phyloP scores from a whole-genome alignment of 1,140 invertebrate genomes.

The Ostrea edulis region DNA sequence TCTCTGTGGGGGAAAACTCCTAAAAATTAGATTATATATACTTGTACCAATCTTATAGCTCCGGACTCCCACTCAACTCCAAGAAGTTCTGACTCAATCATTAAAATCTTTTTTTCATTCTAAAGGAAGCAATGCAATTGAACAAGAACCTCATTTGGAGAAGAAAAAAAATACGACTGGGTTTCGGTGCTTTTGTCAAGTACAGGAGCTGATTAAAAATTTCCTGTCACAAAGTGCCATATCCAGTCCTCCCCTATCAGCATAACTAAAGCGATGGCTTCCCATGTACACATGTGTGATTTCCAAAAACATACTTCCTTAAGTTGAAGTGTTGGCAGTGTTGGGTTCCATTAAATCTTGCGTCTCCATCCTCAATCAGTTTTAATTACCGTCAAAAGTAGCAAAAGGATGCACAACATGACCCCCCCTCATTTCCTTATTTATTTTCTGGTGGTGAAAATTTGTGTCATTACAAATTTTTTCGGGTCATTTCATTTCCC shows the following conservation, averaged over 20 bases:
- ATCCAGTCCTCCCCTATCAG: not conserved
- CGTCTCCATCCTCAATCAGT: slow-evolving; percentile 7
- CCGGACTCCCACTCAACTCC: not conserved
- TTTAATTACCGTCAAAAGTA: slow-evolving; percentile 10
- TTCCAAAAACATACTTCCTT: slow-evolving; percentile 36
- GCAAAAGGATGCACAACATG: not conserved
- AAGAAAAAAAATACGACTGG: not conserved
- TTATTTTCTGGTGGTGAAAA: not conserved
- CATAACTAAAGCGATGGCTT: not conserved
- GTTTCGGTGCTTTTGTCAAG: slow-evolving; percentile 14
- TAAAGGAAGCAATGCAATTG: slow-evolving; percentile 31
- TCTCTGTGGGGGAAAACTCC: not conserved
- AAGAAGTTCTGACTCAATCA: slow-evolving; percentile 4
- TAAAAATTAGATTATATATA: not conserved
- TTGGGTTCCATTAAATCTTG: slow-evolving; percentile 13
- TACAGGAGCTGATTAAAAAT: slow-evolving; percentile 39
- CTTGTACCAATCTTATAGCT: not conserved
- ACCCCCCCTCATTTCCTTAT: not conserved
- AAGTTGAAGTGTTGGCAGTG: not conserved
- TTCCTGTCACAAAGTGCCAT: slow-evolving; percentile 27
- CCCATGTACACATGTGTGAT: slow-evolving; percentile 20
- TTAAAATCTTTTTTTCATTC: not conserved
- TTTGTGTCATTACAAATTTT: slow-evolving; percentile 12
- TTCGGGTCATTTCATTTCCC: not conserved
- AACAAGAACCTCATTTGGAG: slow-evolving; percentile 35